A percentile compares a stretch with the other conserved stretches of the same genome.
Evolutionary conservation across 2,113 vertebrate genomes (phyloP).

Genomic region (Lycaon pictus): DNA sequence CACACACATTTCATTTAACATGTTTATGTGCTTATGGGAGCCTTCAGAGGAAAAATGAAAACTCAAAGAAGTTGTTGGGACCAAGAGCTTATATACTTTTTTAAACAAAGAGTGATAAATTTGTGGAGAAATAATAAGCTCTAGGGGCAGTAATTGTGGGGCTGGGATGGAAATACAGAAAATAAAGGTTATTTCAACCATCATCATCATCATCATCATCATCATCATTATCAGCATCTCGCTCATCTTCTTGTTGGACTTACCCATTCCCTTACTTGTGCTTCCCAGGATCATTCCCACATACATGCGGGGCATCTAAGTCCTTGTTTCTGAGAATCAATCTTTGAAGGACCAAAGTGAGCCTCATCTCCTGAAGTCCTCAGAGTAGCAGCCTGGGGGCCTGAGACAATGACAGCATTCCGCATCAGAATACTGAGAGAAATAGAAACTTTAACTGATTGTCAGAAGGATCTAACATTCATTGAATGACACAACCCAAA

Average conservation of each 20-base stretch:
- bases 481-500: neutral
- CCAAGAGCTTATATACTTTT: neutral
- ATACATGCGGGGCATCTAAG: accelerated
- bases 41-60: neutral
- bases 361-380: neutral
- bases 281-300: neutral
- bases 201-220: too few species aligned
- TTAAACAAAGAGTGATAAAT: neutral
- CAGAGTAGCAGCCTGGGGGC: neutral
- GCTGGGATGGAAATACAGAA: neutral
- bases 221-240: too few species aligned
- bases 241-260: neutral
- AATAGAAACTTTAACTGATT: neutral
- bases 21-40: neutral
- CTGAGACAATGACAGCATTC: neutral
- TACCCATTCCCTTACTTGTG: neutral
- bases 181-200: too few species aligned
- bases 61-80: neutral
- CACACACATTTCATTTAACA: neutral
- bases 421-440: neutral
- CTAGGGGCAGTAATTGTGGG: neutral
- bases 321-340: neutral
- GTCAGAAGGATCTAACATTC: neutral
- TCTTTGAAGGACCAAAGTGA: neutral
- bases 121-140: neutral